Percentiles rank a stretch among this genome's conserved stretches.
phyloP scores from a whole-genome alignment of 2,113 vertebrate genomes.

The Percina caprodes region DNA sequence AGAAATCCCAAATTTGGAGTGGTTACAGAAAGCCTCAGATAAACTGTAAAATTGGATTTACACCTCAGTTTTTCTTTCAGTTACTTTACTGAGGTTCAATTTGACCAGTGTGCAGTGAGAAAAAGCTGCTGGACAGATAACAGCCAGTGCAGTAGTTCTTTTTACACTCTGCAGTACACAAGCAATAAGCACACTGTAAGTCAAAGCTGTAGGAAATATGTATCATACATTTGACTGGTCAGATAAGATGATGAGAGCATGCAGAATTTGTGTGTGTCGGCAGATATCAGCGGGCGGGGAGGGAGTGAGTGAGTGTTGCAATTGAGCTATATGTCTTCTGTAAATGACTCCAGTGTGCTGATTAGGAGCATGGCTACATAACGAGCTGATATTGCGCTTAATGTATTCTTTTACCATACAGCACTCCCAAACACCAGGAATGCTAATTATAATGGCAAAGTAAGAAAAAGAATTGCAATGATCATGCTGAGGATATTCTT shows the following conservation, averaged over 20 bases:
- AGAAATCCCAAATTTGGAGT: slow-evolving; percentile 13
- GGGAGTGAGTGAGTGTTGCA: background rate
- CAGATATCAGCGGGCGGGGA: slow-evolving; percentile 6
- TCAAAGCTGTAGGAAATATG: slow-evolving; percentile 34
- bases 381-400: slow-evolving; percentile 50
- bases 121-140: slow-evolving; percentile 55
- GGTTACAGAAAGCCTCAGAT: background rate
- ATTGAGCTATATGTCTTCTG: slow-evolving; percentile 41
- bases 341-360: slow-evolving; percentile 48
- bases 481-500: slow-evolving; percentile 23
- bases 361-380: slow-evolving; percentile 15
- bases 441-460: slow-evolving; percentile 48
- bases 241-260: background rate
- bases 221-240: background rate
- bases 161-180: slow-evolving; percentile 49
- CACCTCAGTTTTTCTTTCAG: background rate
- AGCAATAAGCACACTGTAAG: slow-evolving; percentile 41
- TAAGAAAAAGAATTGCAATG: slow-evolving; percentile 12
- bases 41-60: background rate
- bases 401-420: slow-evolving; percentile 39
- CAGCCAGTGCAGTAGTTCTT: slow-evolving; percentile 31
- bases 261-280: slow-evolving; percentile 17
- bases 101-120: slow-evolving; percentile 22
- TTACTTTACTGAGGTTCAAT: background rate
- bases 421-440: slow-evolving; percentile 51